Percentiles rank a stretch among this genome's conserved stretches.
Evolutionary conservation across 2,888 invertebrate species (phyloP).

Genomic region (Lordiphosa fenestrarum): DNA sequence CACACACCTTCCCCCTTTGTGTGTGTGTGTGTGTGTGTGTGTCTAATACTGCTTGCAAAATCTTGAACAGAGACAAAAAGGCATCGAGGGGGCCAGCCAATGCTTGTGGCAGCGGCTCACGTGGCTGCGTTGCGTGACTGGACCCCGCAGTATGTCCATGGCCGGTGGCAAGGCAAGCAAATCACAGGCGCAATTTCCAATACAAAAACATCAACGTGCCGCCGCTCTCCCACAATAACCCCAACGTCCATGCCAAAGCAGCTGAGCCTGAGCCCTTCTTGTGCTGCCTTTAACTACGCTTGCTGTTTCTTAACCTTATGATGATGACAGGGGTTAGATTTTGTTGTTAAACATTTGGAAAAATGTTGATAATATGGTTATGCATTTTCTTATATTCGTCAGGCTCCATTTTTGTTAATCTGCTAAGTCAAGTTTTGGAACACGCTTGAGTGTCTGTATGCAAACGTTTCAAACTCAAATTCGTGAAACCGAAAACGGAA

Average conservation of each 20-base stretch:
- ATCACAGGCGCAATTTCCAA: constrained; percentile 1
- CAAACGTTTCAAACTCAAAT: too few relatives aligned
- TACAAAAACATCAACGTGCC: background rate
- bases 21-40: too few relatives aligned
- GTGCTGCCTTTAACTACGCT: constrained; percentile 9
- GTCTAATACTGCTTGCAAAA: constrained; percentile 7
- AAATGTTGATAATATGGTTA: too few relatives aligned
- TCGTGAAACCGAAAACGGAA: too few relatives aligned
- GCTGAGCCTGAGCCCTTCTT: constrained; percentile 13
- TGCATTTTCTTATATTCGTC: too few relatives aligned
- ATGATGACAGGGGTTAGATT: background rate
- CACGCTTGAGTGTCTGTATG: too few relatives aligned
- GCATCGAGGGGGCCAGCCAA: background rate
- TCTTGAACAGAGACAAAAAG: background rate
- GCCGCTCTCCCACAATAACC: background rate
- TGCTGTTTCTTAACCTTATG: constrained; percentile 26
- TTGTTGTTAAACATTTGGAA: too few relatives aligned
- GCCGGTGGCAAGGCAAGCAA: background rate
- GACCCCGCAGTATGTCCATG: background rate
- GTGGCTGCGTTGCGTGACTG: constrained; percentile 53
- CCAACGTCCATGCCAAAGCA: background rate
- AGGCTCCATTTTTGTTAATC: too few relatives aligned
- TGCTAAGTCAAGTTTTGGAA: too few relatives aligned
- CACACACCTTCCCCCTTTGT: background rate
- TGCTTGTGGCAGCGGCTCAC: constrained; percentile 29